These are phyloP conservation scores for Drosophila rubida DNA, from an alignment of 2,888 invertebrate species.

Conservation along the genomic window DNA sequence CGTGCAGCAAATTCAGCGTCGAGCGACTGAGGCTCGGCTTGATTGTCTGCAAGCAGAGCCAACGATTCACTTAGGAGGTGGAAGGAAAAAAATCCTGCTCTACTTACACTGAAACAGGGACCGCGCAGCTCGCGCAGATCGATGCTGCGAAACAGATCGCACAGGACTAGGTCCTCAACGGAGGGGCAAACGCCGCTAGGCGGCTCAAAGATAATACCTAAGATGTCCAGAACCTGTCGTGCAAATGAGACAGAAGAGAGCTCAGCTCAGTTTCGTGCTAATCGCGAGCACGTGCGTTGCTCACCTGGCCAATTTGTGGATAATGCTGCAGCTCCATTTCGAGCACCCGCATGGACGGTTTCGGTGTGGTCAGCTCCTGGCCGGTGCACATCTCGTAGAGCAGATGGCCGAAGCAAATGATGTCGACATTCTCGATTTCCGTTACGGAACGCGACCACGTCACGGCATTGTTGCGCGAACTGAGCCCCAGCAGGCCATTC, in stretches of 20 bases:
- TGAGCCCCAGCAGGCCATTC: constrained; percentile 92
- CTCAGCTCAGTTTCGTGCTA: no score
- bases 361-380: constrained; percentile 90
- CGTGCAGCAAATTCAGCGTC: constrained; percentile 84
- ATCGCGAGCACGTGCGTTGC: no score
- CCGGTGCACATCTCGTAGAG: constrained; percentile 97
- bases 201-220: constrained; percentile 91
- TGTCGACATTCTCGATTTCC: constrained; percentile 87
- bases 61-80: not conserved
- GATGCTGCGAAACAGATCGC: constrained; percentile 94
- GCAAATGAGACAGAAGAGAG: no score
- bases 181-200: constrained; percentile 89
- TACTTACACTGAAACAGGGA: constrained; percentile 90
- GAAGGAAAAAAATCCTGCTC: no score
- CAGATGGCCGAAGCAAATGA: constrained; percentile 92
- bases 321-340: constrained; percentile 89
- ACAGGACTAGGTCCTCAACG: constrained; percentile 92
- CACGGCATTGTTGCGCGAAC: constrained; percentile 86
- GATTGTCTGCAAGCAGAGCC: constrained; percentile 81
- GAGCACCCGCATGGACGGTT: constrained; percentile 90
- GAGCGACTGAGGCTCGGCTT: constrained; percentile 85
- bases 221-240: constrained; percentile 92
- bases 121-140: constrained; percentile 95
- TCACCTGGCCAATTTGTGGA: constrained; percentile 88
- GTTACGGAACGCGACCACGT: constrained; percentile 85